These are phyloP conservation scores for Thumatha senex DNA, from an alignment of 2,888 invertebrate genomes.

Conservation along the genomic window DNA sequence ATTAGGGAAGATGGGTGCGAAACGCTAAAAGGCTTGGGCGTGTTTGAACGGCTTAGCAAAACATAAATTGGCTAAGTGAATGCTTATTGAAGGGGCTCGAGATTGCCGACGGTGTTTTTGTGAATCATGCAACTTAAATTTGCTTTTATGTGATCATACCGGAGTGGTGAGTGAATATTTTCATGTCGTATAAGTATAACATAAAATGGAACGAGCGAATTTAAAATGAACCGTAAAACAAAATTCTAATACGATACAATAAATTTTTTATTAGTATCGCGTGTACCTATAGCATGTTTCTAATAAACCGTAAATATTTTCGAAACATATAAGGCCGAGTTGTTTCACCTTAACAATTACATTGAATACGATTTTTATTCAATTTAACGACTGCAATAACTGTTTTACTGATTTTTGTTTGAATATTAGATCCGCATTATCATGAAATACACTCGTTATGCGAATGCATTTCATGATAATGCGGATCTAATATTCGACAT, in stretches of 20 bases:
- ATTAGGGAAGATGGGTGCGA: constrained; percentile 68
- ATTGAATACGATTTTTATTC: background rate
- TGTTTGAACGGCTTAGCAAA: constrained; percentile 71
- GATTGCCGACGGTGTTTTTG: constrained; percentile 42
- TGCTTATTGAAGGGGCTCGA: constrained; percentile 48
- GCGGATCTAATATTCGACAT: too few relatives aligned
- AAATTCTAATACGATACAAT: constrained; percentile 59
- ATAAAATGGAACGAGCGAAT: constrained; percentile 20
- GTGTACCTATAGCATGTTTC: constrained; percentile 47
- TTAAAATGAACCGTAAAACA: constrained; percentile 58
- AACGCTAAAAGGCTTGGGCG: constrained; percentile 74
- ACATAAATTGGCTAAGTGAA: constrained; percentile 71
- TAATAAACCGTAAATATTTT: constrained; percentile 60
- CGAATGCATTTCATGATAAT: too few relatives aligned
- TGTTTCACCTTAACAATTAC: constrained; percentile 1
- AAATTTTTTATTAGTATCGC: constrained; percentile 58
- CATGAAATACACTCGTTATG: too few relatives aligned
- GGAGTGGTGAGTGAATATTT: background rate
- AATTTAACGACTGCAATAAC: background rate
- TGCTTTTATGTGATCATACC: constrained; percentile 45
- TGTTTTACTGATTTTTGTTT: background rate
- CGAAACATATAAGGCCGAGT: constrained; percentile 47
- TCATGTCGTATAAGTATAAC: too few relatives aligned
- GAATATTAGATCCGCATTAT: too few relatives aligned
- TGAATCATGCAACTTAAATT: constrained; percentile 43